Conservation (phyloP, 1,140 invertebrate genomes). For the Araneus ventricosus region DNA sequence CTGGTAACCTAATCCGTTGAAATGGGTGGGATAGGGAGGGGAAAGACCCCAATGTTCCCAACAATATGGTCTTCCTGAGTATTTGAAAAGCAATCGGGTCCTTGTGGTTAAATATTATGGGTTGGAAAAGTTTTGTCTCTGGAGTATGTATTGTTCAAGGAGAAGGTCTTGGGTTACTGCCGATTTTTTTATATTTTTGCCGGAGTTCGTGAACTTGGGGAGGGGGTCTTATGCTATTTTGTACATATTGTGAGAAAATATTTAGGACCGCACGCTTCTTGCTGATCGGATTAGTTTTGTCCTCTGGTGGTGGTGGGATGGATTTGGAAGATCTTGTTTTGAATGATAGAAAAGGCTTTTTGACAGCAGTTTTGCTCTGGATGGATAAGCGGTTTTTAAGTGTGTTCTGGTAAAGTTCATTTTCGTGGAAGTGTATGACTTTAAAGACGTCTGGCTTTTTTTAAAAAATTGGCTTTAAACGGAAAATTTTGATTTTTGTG, state of each 20-base stretch:
- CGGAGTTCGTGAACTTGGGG: not conserved
- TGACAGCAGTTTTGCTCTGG: not conserved
- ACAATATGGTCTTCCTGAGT: constrained; percentile 54
- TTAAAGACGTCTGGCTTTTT: too few species aligned
- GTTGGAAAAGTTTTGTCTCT: constrained; percentile 36
- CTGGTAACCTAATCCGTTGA: constrained; percentile 67
- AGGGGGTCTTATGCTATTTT: constrained; percentile 6
- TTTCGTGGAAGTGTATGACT: too few species aligned
- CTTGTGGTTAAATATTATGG: constrained; percentile 65
- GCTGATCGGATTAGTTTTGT: constrained; percentile 54
- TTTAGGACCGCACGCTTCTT: constrained; percentile 40
- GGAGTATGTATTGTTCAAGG: constrained; percentile 45
- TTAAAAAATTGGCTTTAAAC: too few species aligned
- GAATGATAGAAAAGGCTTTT: not conserved
- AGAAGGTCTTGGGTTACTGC: not conserved
- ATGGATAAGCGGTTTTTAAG: not conserved
- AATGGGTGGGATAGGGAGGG: constrained; percentile 13
- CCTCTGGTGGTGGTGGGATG: not conserved
- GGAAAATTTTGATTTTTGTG: too few species aligned
- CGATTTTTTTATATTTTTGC: constrained; percentile 19
- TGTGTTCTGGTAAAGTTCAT: not conserved
- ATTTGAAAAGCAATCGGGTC: constrained; percentile 34
- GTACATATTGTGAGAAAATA: constrained; percentile 41
- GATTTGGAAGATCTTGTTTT: not conserved
- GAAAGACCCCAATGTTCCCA: not conserved